Evolutionary conservation across 2,113 vertebrate species (phyloP).

Genomic region (Colaptes auratus): DNA sequence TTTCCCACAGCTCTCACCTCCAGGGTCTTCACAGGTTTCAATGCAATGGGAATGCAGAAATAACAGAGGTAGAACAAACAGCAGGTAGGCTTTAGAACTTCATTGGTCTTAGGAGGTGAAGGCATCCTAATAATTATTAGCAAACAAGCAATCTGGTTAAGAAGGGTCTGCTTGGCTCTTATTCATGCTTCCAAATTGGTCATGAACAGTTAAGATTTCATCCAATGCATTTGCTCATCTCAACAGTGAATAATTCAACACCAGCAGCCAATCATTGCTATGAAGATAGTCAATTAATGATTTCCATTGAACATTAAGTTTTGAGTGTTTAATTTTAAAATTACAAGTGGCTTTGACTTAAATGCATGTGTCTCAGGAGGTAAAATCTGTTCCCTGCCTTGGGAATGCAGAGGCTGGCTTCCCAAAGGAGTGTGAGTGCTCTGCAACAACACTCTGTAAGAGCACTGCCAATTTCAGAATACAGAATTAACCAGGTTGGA

Average conservation of each 20-base stretch:
- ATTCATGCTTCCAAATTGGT: neutral
- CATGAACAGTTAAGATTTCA: neutral
- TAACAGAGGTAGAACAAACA: neutral
- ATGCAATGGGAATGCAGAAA: neutral
- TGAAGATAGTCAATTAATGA: neutral
- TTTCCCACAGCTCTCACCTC: neutral
- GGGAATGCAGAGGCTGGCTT: neutral
- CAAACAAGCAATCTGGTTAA: neutral
- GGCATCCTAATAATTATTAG: neutral
- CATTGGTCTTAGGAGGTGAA: neutral
- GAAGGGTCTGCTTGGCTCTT: neutral
- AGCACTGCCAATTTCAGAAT: neutral
- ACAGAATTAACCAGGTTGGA: too few relatives aligned
- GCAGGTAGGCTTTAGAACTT: neutral
- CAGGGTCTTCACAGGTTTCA: neutral
- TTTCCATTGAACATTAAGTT: neutral
- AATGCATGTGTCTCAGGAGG: neutral
- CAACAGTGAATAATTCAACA: neutral
- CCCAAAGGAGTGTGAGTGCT: neutral
- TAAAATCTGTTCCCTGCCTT: neutral
- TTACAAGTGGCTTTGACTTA: neutral
- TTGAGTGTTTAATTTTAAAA: neutral
- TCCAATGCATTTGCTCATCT: neutral
- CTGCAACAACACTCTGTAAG: neutral
- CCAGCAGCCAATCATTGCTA: neutral